phyloP scores from a whole-genome alignment of 2,888 invertebrate species.

The Eupithecia inturbata region DNA sequence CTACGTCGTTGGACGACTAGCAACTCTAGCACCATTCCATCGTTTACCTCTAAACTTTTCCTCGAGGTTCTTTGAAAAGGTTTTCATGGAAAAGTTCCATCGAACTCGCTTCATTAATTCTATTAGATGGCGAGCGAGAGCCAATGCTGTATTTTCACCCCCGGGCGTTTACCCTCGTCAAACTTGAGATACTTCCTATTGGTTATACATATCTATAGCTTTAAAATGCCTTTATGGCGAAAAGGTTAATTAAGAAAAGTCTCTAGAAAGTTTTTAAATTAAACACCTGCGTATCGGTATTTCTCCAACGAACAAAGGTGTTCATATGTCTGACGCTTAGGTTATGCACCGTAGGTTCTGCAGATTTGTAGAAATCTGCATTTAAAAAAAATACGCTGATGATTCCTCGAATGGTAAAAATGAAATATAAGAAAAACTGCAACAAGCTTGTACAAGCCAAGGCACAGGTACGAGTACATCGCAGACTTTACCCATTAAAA shows the following conservation, averaged over 20 bases:
- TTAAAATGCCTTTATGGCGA: conserved; percentile 12
- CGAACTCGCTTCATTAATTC: conserved; percentile 54
- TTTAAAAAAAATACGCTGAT: background rate
- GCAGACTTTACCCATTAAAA: conserved; percentile 60
- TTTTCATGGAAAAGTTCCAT: conserved; percentile 39
- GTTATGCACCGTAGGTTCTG: background rate
- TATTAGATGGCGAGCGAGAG: conserved; percentile 46
- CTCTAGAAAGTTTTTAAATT: background rate
- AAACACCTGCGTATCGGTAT: background rate
- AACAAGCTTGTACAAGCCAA: conserved; percentile 42
- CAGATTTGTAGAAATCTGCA: background rate
- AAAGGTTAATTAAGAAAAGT: background rate
- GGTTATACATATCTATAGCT: conserved; percentile 33
- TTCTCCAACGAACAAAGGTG: background rate
- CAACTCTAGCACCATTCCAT: conserved; percentile 12
- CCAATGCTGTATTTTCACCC: conserved; percentile 39
- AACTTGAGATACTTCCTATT: conserved; percentile 48
- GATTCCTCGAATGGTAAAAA: conserved; percentile 4
- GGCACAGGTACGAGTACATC: conserved; percentile 26
- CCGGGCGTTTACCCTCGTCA: conserved; percentile 55
- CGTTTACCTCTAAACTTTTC: conserved; percentile 30
- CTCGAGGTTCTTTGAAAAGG: conserved; percentile 27
- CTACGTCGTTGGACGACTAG: background rate
- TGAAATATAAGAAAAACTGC: conserved; percentile 28
- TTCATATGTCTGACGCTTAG: background rate